Percentiles rank a stretch among this genome's conserved stretches.
Conservation (phyloP, 2,797 vertebrate genomes). For the Gephyroberyx darwinii region DNA sequence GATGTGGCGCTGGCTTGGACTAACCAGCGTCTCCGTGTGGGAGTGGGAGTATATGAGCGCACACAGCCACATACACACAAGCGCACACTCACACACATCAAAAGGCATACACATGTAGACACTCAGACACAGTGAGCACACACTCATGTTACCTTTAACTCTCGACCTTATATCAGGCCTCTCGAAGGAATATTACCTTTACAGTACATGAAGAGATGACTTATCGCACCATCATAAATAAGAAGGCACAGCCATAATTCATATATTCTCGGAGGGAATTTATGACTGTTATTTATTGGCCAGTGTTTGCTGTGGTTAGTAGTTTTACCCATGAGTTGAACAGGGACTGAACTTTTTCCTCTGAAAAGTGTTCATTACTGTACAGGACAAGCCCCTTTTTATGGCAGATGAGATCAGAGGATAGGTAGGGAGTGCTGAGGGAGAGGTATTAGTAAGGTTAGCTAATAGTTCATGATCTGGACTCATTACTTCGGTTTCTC, state of each 20-base stretch:
- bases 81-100: slow-evolving; percentile 56
- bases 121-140: slow-evolving; percentile 54
- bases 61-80: slow-evolving; percentile 33
- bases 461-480: slow-evolving; percentile 50
- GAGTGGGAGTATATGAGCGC: slow-evolving; percentile 50
- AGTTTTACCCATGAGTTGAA: slow-evolving; percentile 41
- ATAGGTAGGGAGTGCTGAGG: slow-evolving; percentile 48
- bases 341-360: slow-evolving; percentile 35
- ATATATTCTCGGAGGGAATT: slow-evolving; percentile 52
- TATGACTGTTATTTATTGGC: slow-evolving; percentile 70
- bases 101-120: slow-evolving; percentile 55
- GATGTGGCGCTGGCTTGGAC: slow-evolving; percentile 79
- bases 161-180: slow-evolving; percentile 40
- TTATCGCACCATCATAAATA: slow-evolving; percentile 66
- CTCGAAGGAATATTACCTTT: slow-evolving; percentile 41
- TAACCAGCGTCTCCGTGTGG: slow-evolving; percentile 73
- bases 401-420: slow-evolving; percentile 69
- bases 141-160: slow-evolving; percentile 58
- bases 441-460: slow-evolving; percentile 57
- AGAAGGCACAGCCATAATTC: slow-evolving; percentile 51
- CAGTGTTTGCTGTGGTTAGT: slow-evolving; percentile 31
- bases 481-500: slow-evolving; percentile 19
- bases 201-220: slow-evolving; percentile 57
- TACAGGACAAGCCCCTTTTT: slow-evolving; percentile 57
- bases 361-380: slow-evolving; percentile 49